These are phyloP conservation scores for Andrena cerasifolii DNA, from an alignment of 1,140 invertebrate genomes.

Conservation along the genomic window DNA sequence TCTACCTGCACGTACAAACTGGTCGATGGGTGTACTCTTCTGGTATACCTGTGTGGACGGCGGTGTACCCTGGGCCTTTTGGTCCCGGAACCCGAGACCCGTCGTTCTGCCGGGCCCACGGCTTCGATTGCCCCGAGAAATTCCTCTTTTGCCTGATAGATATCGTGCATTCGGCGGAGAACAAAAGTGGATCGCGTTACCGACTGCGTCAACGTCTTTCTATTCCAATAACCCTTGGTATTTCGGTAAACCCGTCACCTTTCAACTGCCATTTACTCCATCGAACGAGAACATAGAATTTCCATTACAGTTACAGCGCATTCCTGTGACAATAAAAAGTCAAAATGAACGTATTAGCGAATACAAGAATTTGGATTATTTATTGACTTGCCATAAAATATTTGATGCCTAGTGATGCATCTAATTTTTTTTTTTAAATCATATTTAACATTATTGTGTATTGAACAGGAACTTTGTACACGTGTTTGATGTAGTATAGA, in stretches of 20 bases:
- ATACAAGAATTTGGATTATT: too few species aligned
- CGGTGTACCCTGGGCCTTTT: conserved; percentile 15
- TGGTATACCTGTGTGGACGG: conserved; percentile 20
- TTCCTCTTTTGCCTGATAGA: conserved; percentile 16
- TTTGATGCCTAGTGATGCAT: too few species aligned
- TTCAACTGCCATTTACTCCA: background rate
- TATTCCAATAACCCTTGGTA: background rate
- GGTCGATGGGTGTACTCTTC: conserved; percentile 8
- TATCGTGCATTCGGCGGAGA: conserved; percentile 39
- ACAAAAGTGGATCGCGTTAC: conserved; percentile 50
- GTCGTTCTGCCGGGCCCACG: background rate
- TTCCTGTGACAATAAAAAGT: too few species aligned
- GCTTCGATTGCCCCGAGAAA: conserved; percentile 12
- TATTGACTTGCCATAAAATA: too few species aligned
- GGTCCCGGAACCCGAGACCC: conserved; percentile 34
- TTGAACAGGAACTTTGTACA: too few species aligned
- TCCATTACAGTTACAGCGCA: too few species aligned
- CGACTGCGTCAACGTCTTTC: conserved; percentile 16
- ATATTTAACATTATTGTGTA: too few species aligned
- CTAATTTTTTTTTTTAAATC: too few species aligned
- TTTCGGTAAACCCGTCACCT: background rate
- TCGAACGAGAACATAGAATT: too few species aligned
- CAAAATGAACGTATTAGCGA: too few species aligned
- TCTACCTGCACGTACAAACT: conserved; percentile 31
- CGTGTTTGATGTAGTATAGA: too few species aligned